Conservation (phyloP, 2,113 vertebrate species). For the Laticauda colubrina region DNA sequence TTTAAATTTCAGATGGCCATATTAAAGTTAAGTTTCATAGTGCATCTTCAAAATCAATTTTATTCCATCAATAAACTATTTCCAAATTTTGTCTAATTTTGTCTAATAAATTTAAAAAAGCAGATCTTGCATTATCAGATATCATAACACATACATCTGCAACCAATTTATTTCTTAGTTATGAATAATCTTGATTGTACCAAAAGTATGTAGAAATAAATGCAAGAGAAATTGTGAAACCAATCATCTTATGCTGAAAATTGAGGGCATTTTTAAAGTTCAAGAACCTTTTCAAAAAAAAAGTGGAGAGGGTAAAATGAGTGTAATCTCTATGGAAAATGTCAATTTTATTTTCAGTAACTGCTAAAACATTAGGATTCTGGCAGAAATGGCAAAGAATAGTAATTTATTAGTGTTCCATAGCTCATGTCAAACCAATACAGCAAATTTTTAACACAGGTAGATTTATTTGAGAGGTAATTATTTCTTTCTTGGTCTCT, state of each 20-base stretch:
- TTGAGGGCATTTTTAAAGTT: constrained; percentile 67
- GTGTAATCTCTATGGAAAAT: constrained; percentile 62
- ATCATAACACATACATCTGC: constrained; percentile 26
- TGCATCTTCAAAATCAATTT: neutral
- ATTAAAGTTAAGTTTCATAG: constrained; percentile 28
- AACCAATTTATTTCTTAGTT: constrained; percentile 47
- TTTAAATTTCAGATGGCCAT: constrained; percentile 17
- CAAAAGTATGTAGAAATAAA: constrained; percentile 41
- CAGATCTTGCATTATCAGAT: constrained; percentile 34
- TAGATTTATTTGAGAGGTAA: neutral
- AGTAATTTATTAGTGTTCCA: neutral
- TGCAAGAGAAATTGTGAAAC: constrained; percentile 49
- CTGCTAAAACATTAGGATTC: constrained; percentile 54
- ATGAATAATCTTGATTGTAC: constrained; percentile 54
- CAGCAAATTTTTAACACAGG: neutral
- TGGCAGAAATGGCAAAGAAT: constrained; percentile 51
- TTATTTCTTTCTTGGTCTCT: neutral
- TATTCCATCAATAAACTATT: neutral
- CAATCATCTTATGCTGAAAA: constrained; percentile 53
- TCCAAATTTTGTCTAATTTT: constrained; percentile 29
- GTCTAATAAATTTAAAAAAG: constrained; percentile 11
- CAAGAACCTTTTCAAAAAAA: constrained; percentile 63
- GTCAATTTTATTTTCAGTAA: constrained; percentile 59
- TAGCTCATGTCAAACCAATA: rapidly evolving
- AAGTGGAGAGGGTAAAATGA: constrained; percentile 45